Evolutionary conservation across 35 echinoderm and acorn worm genomes (phyloP).

Genomic region (Hemicentrotus pulcherrimus): DNA sequence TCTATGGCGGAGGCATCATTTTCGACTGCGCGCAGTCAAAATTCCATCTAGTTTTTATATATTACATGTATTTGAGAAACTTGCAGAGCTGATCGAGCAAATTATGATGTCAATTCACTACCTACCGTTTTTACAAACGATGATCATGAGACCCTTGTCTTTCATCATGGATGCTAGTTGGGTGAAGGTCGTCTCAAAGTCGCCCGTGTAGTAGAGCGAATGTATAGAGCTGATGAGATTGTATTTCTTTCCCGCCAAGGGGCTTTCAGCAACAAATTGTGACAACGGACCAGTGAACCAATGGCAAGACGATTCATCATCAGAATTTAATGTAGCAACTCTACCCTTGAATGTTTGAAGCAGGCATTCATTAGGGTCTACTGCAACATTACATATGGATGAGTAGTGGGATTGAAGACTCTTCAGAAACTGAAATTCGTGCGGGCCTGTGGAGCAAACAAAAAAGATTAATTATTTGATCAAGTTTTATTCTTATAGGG

Average conservation of each 20-base stretch:
- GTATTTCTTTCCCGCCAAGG: not conserved
- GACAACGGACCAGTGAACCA: not conserved
- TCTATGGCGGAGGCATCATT: too few species aligned
- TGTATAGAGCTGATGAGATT: not conserved
- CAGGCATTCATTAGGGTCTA: not conserved
- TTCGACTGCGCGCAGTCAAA: too few species aligned
- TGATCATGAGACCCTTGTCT: not conserved
- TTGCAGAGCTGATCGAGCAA: too few species aligned
- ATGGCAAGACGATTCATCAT: not conserved
- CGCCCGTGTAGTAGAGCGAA: conserved; percentile 9
- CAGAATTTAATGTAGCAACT: not conserved
- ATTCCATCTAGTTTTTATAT: too few species aligned
- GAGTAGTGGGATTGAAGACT: too few species aligned
- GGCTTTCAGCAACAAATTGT: not conserved
- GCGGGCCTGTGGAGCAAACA: too few species aligned
- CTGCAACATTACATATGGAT: not conserved
- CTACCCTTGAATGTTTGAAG: not conserved
- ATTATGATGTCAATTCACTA: too few species aligned
- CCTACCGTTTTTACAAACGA: not conserved
- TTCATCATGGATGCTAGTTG: not conserved
- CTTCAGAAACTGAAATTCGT: too few species aligned
- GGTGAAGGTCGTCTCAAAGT: conserved; percentile 5
- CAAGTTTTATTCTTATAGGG: too few species aligned
- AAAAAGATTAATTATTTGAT: too few species aligned
- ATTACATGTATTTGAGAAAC: too few species aligned